Conservation (phyloP, 1,140 invertebrate species). For the Panagrolaimus sp. region DNA sequence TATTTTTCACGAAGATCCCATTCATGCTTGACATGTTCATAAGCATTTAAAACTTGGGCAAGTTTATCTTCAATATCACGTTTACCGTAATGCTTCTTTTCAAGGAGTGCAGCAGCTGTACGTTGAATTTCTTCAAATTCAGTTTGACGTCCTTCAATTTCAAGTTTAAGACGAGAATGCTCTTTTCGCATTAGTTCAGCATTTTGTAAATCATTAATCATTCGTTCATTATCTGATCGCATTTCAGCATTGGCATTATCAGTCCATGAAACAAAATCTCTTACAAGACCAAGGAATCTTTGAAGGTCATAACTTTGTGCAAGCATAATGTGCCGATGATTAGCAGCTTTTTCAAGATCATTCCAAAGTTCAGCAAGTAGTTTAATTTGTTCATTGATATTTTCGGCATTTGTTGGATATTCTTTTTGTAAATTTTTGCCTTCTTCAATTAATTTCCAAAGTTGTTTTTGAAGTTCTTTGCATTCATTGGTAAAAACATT, state of each 20-base stretch:
- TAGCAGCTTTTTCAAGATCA: conserved; percentile 74
- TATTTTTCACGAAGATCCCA: conserved; percentile 85
- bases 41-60: conserved; percentile 71
- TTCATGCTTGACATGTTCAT: conserved; percentile 72
- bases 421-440: conserved; percentile 75
- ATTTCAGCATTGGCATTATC: conserved; percentile 73
- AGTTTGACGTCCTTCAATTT: conserved; percentile 86
- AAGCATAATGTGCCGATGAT: conserved; percentile 72
- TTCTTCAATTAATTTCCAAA: conserved; percentile 84
- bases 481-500: conserved; percentile 92
- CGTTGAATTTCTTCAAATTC: conserved; percentile 75
- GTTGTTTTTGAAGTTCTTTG: conserved; percentile 82
- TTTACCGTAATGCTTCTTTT: conserved; percentile 73
- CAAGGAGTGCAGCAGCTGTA: conserved; percentile 76
- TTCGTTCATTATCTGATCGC: conserved; percentile 75
- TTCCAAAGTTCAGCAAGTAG: conserved; percentile 81
- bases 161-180: conserved; percentile 82
- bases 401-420: conserved; percentile 84
- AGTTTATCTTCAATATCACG: conserved; percentile 71
- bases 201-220: conserved; percentile 76
- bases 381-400: conserved; percentile 76
- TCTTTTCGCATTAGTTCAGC: conserved; percentile 80
- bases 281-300: conserved; percentile 73
- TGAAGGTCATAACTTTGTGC: conserved; percentile 82
- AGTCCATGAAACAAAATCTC: conserved; percentile 68